Evolutionary conservation across 2,113 vertebrate genomes (phyloP).

Genomic region (Saccopteryx bilineata): DNA sequence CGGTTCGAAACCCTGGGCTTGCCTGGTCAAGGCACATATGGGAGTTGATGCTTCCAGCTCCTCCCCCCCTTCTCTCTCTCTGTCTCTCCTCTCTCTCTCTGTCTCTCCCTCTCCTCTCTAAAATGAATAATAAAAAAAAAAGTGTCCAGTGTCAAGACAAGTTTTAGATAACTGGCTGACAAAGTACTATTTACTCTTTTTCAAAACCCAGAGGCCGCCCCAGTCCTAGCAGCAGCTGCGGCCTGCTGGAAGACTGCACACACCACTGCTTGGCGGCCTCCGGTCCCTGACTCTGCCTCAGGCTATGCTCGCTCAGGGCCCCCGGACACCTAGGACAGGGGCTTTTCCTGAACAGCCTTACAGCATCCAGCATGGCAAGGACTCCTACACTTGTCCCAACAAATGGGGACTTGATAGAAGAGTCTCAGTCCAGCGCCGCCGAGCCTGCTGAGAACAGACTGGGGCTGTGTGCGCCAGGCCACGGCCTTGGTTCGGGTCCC

Average conservation of each 20-base stretch:
- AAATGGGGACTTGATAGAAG: background rate
- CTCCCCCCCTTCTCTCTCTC: no score
- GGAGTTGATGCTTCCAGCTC: no score
- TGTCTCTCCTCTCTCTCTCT: no score
- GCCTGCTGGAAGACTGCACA: fast-evolving
- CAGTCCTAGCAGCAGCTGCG: background rate
- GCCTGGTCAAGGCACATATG: no score
- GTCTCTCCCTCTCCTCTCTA: no score
- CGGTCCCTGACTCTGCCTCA: background rate
- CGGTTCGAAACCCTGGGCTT: no score
- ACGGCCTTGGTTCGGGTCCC: background rate
- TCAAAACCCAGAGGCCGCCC: background rate
- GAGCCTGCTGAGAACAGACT: background rate
- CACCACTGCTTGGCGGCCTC: fast-evolving
- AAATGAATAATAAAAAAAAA: background rate
- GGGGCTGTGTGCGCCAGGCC: background rate
- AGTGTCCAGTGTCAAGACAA: background rate
- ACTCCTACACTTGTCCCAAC: background rate
- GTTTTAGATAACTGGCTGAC: background rate
- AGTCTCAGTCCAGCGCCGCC: background rate
- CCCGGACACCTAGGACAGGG: background rate
- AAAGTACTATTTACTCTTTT: background rate
- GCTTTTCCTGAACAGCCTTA: background rate
- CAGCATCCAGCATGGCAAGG: background rate
- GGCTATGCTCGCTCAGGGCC: fast-evolving